Base-by-base conservation (phyloP, 2,888 invertebrate species). In the Eucriotettix oculatus region DNA sequence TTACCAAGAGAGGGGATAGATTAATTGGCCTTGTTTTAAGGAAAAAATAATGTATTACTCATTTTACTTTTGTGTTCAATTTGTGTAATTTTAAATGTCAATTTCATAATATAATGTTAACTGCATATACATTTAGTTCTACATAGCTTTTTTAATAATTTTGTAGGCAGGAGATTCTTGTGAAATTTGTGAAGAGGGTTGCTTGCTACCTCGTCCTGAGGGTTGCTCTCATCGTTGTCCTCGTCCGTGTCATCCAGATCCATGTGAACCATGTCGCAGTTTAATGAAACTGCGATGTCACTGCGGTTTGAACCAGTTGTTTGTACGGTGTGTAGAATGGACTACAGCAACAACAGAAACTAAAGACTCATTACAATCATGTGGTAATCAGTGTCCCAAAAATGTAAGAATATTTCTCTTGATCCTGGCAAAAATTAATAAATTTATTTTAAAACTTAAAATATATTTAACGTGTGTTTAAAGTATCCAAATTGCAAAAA, bases 361-460 rank as follows among this genome's bases (percentile, higher is more conserved):
- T 54, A 65, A 66, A 58, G 53, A 58, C 10, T 58, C 59, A 17
- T 64, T 76, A 61, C 69, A 72, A 60, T 80, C 80, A 60, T 96
- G 95, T 71, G 86, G 87, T 52, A 89, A 90, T 71, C 88, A 87
- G 64, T 96, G 95, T 69, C 86, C 91, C 0, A 89, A 86, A 75
- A 85, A 80, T 74, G 87, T 87, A 72, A 74, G 77, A 72, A 16
- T 54, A 54, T n/a, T 54, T 54, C 17, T 11, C 3, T 54, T 16
- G 10, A 48, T 14, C 9, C 12, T 48, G 2, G 14, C 12, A n/a
- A 14, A 44, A 14, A 11, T 10, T 14, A 10, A 16, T n/a, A n/a
- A 53, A 53, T 53, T 53, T 53, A 12, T 53, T 16, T 53, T 53
- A 53, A 12, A 53, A 12, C 10, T 53, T 10, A 10, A 12, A 10